Evolutionary conservation across 2,888 invertebrate species (phyloP).

Genomic region (Heliconius ismenius): DNA sequence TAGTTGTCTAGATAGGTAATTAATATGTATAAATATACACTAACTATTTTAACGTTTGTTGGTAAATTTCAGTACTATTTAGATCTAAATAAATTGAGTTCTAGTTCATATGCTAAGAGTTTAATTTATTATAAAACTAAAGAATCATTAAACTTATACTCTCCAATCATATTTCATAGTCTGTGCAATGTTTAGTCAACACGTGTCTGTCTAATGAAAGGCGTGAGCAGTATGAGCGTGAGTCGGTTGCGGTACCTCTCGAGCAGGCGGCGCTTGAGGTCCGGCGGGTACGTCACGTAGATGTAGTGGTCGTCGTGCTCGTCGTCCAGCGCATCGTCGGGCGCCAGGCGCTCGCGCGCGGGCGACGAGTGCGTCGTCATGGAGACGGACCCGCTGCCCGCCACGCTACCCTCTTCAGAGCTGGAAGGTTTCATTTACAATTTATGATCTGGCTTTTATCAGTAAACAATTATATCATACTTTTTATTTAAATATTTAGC

Average conservation of each 20-base stretch:
- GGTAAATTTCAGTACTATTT: background rate
- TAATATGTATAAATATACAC: background rate
- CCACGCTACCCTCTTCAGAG: conserved; percentile 86
- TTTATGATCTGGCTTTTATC: background rate
- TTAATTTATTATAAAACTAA: background rate
- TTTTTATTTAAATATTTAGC: no score
- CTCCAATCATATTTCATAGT: background rate
- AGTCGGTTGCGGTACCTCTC: conserved; percentile 85
- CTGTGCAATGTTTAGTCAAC: conserved; percentile 53
- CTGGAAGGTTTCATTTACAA: conserved; percentile 58
- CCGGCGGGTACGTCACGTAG: conserved; percentile 93
- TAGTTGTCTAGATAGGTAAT: background rate
- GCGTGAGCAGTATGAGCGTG: conserved; percentile 69
- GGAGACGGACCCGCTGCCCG: conserved; percentile 84
- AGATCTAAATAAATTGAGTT: background rate
- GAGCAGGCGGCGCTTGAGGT: conserved; percentile 90
- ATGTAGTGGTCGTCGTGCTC: conserved; percentile 90
- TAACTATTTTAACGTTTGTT: background rate
- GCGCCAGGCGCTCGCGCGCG: conserved; percentile 77
- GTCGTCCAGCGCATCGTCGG: conserved; percentile 71
- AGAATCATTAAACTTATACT: background rate
- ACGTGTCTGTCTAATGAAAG: conserved; percentile 67
- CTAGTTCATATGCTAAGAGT: background rate
- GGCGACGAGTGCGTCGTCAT: conserved; percentile 86
- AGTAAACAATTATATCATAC: no score